Evolutionary conservation across 2,113 vertebrate genomes (phyloP), one percentile per base, ranked within the genome.

Genomic region (Dromaius novaehollandiae): DNA sequence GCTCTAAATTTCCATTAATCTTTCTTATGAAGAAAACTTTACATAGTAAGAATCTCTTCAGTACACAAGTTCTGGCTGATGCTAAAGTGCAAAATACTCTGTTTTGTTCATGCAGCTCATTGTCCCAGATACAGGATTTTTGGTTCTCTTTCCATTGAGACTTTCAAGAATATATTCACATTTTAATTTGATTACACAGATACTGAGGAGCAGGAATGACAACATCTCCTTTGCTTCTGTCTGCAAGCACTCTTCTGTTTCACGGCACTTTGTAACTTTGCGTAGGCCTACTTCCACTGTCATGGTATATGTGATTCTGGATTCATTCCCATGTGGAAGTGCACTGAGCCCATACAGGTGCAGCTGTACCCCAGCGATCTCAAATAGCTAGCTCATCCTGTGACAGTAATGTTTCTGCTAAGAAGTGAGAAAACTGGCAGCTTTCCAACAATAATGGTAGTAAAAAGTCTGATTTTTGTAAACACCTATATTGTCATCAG

Each of bases 1-100:
- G 71, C 66, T 86, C 80, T 80, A 48, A 58, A 86, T 86, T 94
- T 90, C 60, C 60, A 53, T 65, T 88, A 90, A 92, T 84, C 65
- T 18, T 32, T 50, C 60, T 84, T n/a, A 26, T 25, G 42, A 76
- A 84, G 38, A n/a, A 12, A 81, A 84, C 38, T 86, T 83, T 38
- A 46, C 19, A 13, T 46, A 86, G 64, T 34, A 76, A 92, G 80
- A 83, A 58, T 63, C 36, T 86, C 13, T 94, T 90, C n/a, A 21
- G 18, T 70, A 64, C 28, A 64, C 51, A 95, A 86, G 48, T 89
- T 84, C 46, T 90, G 77, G 56, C n/a, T 75, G 30, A 56, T 20
- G 38, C 58, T 84, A 75, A 78, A 46, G 42, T 79, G 69, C 44
- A 86, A 75, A 93, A 90, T 63, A 56, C 30, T 63, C 30, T 25